Evolutionary conservation across 2,113 vertebrate species (phyloP).

Genomic region (Corynorhinus townsendii): DNA sequence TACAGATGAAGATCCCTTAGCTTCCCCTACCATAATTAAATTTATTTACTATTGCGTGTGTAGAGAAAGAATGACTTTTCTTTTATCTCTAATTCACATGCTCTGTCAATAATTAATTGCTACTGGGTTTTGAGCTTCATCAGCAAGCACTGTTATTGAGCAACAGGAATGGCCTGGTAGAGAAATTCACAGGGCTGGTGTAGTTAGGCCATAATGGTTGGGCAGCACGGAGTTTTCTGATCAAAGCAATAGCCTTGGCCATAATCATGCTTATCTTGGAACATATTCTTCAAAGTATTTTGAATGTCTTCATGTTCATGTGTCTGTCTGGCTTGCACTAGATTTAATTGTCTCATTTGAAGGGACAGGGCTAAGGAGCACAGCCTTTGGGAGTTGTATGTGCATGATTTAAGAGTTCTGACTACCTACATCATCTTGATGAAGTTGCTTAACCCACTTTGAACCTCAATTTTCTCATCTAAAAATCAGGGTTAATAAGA

Average conservation of each 20-base stretch:
- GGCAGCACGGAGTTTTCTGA: slow-evolving; percentile 24
- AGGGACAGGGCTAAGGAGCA: not conserved
- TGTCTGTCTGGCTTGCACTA: not conserved
- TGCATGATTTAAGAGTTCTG: not conserved
- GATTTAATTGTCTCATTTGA: not conserved
- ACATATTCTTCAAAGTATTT: not conserved
- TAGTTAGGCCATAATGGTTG: slow-evolving; percentile 43
- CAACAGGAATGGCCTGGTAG: slow-evolving; percentile 73
- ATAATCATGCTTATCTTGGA: not conserved
- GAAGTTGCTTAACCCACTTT: not conserved
- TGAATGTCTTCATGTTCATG: not conserved
- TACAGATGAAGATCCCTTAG: slow-evolving; percentile 80
- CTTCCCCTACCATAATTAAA: slow-evolving; percentile 83
- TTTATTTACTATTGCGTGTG: slow-evolving; percentile 82
- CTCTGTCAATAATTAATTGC: slow-evolving; percentile 86
- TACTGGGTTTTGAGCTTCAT: slow-evolving; percentile 79
- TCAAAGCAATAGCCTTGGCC: not conserved
- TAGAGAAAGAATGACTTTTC: slow-evolving; percentile 79
- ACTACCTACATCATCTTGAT: rapidly evolving
- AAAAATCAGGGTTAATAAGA: not conserved
- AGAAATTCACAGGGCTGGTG: slow-evolving; percentile 68
- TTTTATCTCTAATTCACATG: slow-evolving; percentile 85
- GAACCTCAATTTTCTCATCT: not conserved
- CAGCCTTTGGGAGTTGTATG: not conserved
- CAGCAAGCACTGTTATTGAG: slow-evolving; percentile 76